These are phyloP conservation scores for Creontiades dilutus DNA, from an alignment of 2,888 invertebrate genomes.

Conservation along the genomic window DNA sequence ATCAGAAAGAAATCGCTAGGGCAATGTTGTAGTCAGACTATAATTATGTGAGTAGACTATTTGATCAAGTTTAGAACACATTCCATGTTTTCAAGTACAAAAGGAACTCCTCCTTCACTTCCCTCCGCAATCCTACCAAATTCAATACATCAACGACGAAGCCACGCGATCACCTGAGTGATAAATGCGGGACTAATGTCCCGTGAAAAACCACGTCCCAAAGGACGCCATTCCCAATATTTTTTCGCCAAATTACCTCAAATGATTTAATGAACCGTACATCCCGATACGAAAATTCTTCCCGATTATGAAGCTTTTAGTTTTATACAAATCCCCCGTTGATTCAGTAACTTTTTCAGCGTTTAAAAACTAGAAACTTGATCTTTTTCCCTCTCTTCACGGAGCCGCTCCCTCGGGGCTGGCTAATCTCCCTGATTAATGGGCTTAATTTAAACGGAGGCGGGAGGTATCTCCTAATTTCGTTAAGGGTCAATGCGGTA, in stretches of 20 bases:
- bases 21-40: no score
- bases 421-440: constrained; percentile 31
- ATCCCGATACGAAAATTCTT: not conserved
- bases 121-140: no score
- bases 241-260: not conserved
- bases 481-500: constrained; percentile 31
- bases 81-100: no score
- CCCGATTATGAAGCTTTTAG: not conserved
- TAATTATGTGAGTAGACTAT: no score
- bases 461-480: constrained; percentile 25
- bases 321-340: not conserved
- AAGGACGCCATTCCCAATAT: not conserved
- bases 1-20: no score
- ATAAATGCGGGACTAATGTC: no score
- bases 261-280: not conserved
- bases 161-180: no score
- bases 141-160: no score
- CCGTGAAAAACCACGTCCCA: no score
- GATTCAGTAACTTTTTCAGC: not conserved
- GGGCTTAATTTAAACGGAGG: constrained; percentile 12
- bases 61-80: no score
- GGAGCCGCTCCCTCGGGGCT: not conserved
- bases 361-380: not conserved
- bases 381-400: not conserved
- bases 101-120: no score